Conservation (phyloP, 2,888 invertebrate species). For the Ganaspis brasiliensis region DNA sequence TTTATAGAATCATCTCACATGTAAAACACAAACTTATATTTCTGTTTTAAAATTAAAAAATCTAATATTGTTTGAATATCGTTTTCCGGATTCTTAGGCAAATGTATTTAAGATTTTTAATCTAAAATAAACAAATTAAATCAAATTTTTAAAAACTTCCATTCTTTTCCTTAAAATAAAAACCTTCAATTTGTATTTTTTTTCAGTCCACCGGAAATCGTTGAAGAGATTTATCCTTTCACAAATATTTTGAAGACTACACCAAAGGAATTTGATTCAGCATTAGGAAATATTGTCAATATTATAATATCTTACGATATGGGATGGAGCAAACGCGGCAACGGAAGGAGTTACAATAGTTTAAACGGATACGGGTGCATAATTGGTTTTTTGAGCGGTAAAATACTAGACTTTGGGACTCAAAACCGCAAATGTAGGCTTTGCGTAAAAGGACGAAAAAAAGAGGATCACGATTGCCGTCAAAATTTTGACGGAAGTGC, state of each 20-base stretch:
- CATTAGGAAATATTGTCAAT: conserved; percentile 56
- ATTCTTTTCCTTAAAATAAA: neutral
- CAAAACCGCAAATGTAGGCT: conserved; percentile 63
- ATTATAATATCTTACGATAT: conserved; percentile 67
- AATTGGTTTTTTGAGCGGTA: conserved; percentile 65
- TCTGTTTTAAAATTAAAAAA: too few species aligned
- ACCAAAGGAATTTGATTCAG: conserved; percentile 49
- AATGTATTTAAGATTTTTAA: too few species aligned
- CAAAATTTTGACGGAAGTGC: conserved; percentile 64
- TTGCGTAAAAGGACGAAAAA: conserved; percentile 58
- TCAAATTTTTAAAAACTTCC: too few species aligned
- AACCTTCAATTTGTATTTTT: neutral
- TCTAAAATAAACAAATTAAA: too few species aligned
- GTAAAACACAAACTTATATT: too few species aligned
- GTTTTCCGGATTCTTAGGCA: too few species aligned
- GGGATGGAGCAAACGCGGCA: conserved; percentile 65
- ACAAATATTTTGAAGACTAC: neutral
- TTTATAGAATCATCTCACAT: too few species aligned
- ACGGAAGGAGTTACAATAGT: conserved; percentile 62
- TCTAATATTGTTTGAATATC: too few species aligned
- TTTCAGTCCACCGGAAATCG: neutral
- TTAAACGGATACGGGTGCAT: conserved; percentile 64
- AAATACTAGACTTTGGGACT: conserved; percentile 64
- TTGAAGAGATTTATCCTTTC: neutral
- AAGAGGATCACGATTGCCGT: conserved; percentile 64